Evolutionary conservation across 2,888 invertebrate species (phyloP), one percentile per base, ranked within the genome.

Genomic region (Laothoe populi): DNA sequence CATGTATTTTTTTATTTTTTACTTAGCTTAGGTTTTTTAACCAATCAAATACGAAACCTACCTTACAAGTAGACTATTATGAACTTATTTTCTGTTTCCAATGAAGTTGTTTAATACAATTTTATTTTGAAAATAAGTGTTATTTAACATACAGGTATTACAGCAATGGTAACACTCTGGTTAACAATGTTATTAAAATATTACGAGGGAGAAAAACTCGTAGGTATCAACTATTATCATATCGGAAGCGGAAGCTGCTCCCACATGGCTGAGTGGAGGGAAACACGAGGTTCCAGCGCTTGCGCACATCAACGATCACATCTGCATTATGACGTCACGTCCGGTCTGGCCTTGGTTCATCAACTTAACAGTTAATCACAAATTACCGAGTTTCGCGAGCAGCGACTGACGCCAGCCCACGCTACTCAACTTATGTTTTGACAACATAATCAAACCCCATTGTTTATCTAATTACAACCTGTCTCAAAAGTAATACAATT

Each of bases 171-270:
- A 40, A 42, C n/a, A 42, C 42, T 38, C 31, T 35, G 35, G 45
- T 31, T 31, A 35, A 35, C 11, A 35, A 31, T 8, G 31, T 31
- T 0, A 24, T 38, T 44, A 23, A 21, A 57, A 19, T 57, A 26
- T 21, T 13, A 31, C 57, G 46, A 44, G 44, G 46, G 38, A 11
- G 26, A 16, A 26, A 44, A 16, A 58, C 57, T 23, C n/a, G 24
- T 42, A 24, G 42, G 40, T 58, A 45, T 53, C 19, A 53, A 19
- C 31, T 31, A 48, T 49, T 31, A 35, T 53, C 49, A 61, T 77
- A 83, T 88, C 90, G 90, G 90, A 90, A 91, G 73, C 90, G 91
- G 92, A 92, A 88, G 82, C 88, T 87, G 86, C 84, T 84, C 88
- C 87, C 83, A 81, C 78, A 78, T 78, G 67, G 64, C 62, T 66